These are phyloP conservation scores for Metellina segmentata DNA, from an alignment of 2,888 invertebrate species.

Conservation along the genomic window DNA sequence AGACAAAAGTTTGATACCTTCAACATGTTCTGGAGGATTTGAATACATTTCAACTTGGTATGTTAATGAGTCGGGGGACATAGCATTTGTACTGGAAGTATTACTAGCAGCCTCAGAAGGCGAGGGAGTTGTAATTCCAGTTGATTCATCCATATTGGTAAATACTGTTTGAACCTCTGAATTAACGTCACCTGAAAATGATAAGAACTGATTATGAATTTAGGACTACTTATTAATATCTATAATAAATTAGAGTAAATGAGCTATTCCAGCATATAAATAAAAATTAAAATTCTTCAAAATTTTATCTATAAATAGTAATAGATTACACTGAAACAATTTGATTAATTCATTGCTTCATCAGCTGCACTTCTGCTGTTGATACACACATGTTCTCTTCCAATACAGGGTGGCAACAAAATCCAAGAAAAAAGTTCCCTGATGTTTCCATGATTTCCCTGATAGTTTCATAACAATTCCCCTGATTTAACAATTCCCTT, in stretches of 20 bases:
- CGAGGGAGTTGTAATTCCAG: conserved; percentile 46
- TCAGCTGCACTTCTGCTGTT: no score
- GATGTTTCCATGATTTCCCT: no score
- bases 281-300: not conserved
- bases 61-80: conserved; percentile 49
- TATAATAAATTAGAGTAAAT: not conserved
- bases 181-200: conserved; percentile 61
- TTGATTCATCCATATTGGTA: conserved; percentile 65
- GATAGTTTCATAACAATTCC: no score
- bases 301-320: not conserved
- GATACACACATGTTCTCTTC: no score
- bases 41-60: conserved; percentile 19
- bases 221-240: no score
- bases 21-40: conserved; percentile 46
- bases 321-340: not conserved
- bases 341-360: not conserved
- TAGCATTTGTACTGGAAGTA: conserved; percentile 56
- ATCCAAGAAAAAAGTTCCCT: no score
- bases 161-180: conserved; percentile 57
- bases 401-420: no score
- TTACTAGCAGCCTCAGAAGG: conserved; percentile 60
- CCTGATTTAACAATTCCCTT: no score
- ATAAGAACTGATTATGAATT: not conserved
- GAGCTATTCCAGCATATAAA: not conserved
- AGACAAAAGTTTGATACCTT: conserved; percentile 30